These are phyloP conservation scores for Cheilosia impressa DNA, from an alignment of 2,888 invertebrate species.

Conservation along the genomic window DNA sequence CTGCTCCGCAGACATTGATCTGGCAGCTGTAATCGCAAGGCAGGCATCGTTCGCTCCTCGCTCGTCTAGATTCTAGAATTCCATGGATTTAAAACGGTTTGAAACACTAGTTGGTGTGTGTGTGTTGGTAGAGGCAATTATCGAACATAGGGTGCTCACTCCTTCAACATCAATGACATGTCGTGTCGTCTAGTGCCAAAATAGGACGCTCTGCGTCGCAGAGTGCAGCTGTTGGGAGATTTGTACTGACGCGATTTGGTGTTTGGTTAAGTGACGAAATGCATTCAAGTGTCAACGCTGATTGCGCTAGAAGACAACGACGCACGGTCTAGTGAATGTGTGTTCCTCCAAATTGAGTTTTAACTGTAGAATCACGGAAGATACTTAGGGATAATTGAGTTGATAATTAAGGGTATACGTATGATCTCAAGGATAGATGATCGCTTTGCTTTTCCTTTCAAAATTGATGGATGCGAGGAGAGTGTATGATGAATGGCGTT, in stretches of 20 bases:
- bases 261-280: constrained; percentile 73
- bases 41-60: constrained; percentile 50
- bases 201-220: constrained; percentile 49
- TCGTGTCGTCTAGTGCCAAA: constrained; percentile 67
- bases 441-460: constrained; percentile 31
- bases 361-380: constrained; percentile 30
- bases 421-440: constrained; percentile 27
- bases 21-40: constrained; percentile 69
- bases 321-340: constrained; percentile 47
- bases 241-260: constrained; percentile 52
- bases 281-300: constrained; percentile 71
- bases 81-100: constrained; percentile 13
- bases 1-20: constrained; percentile 63
- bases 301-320: constrained; percentile 34
- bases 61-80: constrained; percentile 44
- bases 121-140: constrained; percentile 17
- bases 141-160: constrained; percentile 48
- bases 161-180: constrained; percentile 70
- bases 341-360: constrained; percentile 58
- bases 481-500: constrained; percentile 55
- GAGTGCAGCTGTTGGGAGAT: constrained; percentile 67
- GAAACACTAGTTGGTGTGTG: neutral
- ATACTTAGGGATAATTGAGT: constrained; percentile 67
- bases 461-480: constrained; percentile 60
- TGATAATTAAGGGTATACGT: constrained; percentile 59